Base-by-base conservation (phyloP, 2,797 vertebrate species). In the Garrulus glandarius region DNA sequence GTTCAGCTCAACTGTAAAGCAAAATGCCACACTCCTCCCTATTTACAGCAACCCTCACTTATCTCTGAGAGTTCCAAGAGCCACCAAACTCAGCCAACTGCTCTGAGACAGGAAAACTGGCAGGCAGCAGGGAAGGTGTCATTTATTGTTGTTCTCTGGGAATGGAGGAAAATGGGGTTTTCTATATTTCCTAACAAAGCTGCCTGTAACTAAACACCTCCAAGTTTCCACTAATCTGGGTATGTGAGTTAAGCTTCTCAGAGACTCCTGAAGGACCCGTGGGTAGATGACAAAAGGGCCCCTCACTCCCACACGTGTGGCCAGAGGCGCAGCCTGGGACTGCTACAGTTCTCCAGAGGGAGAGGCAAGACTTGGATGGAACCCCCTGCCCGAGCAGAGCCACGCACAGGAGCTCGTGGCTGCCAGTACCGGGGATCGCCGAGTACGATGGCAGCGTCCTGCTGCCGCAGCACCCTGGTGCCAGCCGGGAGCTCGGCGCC, bases 391-490 rank as follows among this genome's bases (percentile, higher is more conserved):
- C 49, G 5, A 10, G 36, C 22, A 67, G 36, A 8, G n/a, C 37
- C 81, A 14, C 4, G 4, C 26, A 2, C 3, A 0, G 56, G 47
- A 32, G 37, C 3, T 7, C 4, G 6, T 1, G 5, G 56, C 1
- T 2, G 9, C 32, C 47, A 47, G 47, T 93, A 98, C 97, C 96
- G 91, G 11, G 97, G 97, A 46, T 97, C 97, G 18, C 44, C 59
- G 74, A 98, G 91, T 2, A 92, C 97, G 2, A 96, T n/a, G 6
- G 91, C 52, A 2, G 86, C 80, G 3, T 96, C 97, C 65, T 56
- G 95, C 55, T n/a, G 81, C 50, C 46, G 92, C 68, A 98, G 75
- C 37, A 97, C 74, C 74, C 77, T 84, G 37, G 89, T 91, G 50
- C 94, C 89, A 0, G 84, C 76, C 29, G 89, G 89, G n/a, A 96